These are phyloP conservation scores for Coptodon rendalli DNA, from an alignment of 2,113 vertebrate species.

Conservation along the genomic window DNA sequence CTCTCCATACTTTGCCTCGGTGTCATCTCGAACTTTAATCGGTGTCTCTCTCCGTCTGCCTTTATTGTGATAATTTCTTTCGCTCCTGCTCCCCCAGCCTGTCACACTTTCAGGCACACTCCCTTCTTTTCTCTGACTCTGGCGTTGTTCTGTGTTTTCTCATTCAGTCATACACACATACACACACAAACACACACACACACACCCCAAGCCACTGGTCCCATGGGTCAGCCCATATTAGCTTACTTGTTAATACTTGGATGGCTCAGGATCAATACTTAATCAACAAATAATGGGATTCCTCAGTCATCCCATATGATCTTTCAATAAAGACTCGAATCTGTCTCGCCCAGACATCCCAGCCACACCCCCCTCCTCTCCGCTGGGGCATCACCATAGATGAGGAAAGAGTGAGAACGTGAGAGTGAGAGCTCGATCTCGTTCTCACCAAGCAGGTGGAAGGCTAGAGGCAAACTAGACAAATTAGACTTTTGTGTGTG, in stretches of 20 bases:
- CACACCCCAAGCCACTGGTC: constrained; percentile 82
- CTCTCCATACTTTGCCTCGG: constrained; percentile 76
- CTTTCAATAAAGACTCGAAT: constrained; percentile 99
- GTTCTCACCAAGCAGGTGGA: constrained; percentile 26
- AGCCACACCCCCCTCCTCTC: background rate
- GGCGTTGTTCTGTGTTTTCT: constrained; percentile 25
- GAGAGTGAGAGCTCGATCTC: constrained; percentile 8
- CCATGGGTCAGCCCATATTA: constrained; percentile 98
- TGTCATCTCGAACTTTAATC: constrained; percentile 66
- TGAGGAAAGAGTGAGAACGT: background rate
- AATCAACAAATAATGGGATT: constrained; percentile 99
- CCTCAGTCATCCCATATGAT: constrained; percentile 99
- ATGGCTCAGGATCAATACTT: constrained; percentile 95
- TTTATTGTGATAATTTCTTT: constrained; percentile 56
- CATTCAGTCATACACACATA: constrained; percentile 20
- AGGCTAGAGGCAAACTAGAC: background rate
- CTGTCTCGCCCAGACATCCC: constrained; percentile 70
- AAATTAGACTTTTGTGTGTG: background rate
- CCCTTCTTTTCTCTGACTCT: background rate
- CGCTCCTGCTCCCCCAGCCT: constrained; percentile 22
- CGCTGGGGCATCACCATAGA: background rate
- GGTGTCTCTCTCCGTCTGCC: constrained; percentile 45
- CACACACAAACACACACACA: constrained; percentile 51
- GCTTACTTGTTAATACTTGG: constrained; percentile 99
- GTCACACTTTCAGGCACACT: constrained; percentile 8